Evolutionary conservation across 2,113 vertebrate genomes (phyloP).

Genomic region (Xenotilapia longispinis): DNA sequence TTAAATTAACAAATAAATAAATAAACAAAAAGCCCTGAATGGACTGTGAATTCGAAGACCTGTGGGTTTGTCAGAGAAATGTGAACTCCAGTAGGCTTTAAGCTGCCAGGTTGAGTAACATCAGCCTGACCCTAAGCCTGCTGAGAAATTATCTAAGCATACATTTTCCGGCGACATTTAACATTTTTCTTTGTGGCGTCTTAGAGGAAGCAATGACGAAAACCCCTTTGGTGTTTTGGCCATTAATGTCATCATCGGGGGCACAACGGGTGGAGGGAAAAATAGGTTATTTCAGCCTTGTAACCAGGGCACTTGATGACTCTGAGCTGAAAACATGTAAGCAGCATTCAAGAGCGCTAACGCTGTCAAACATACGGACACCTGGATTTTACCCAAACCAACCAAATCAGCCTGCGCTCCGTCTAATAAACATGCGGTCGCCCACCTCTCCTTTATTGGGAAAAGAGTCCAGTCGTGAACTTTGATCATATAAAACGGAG

Average conservation of each 20-base stretch:
- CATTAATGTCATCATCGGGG: slow-evolving; percentile 9
- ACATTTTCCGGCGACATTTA: slow-evolving; percentile 5
- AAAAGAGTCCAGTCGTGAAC: slow-evolving; percentile 21
- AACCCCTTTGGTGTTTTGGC: background rate
- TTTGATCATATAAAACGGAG: slow-evolving; percentile 12
- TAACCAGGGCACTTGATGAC: slow-evolving; percentile 29
- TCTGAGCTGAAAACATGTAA: slow-evolving; percentile 9
- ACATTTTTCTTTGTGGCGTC: background rate
- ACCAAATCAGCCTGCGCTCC: background rate
- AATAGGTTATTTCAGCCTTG: slow-evolving; percentile 42
- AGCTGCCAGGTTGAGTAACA: slow-evolving; percentile 36
- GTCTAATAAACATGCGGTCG: background rate
- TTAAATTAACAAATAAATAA: background rate
- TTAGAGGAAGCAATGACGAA: background rate
- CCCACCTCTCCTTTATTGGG: background rate
- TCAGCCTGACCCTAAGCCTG: slow-evolving; percentile 7
- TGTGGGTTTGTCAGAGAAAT: background rate
- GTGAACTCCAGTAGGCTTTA: slow-evolving; percentile 6
- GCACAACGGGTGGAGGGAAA: background rate
- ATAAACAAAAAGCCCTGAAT: background rate
- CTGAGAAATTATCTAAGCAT: slow-evolving; percentile 13
- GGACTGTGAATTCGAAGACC: background rate
- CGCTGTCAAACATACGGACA: background rate
- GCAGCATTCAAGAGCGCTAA: slow-evolving; percentile 23
- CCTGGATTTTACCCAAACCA: background rate